Conservation (phyloP, 1,140 invertebrate genomes). For the Lucilia cuprina region DNA sequence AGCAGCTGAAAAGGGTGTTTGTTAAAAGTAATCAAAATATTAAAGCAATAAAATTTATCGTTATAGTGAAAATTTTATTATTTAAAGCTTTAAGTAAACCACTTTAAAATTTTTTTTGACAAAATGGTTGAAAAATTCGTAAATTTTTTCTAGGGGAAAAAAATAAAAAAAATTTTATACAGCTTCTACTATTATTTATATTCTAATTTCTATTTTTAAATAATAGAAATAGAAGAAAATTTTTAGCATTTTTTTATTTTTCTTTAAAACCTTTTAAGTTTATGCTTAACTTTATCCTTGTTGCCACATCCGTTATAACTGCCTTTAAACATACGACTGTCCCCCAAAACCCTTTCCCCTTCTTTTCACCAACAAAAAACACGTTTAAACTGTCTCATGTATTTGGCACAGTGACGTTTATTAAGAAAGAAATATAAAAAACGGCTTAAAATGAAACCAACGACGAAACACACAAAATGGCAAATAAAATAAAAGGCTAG, state of each 20-base stretch:
- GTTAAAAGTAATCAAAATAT: too few relatives aligned
- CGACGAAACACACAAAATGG: not conserved
- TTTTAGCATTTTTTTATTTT: not conserved
- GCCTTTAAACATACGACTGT: not conserved
- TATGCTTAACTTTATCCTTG: not conserved
- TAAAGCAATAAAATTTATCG: too few relatives aligned
- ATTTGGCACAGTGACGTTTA: slow-evolving; percentile 1
- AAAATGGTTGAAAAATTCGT: too few relatives aligned
- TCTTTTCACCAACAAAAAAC: too few relatives aligned
- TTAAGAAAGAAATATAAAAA: not conserved
- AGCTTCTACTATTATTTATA: not conserved
- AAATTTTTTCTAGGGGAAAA: too few relatives aligned
- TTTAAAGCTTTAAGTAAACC: too few relatives aligned
- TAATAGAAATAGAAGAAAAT: not conserved
- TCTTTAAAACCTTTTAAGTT: not conserved
- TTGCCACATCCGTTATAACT: not conserved
- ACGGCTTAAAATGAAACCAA: slow-evolving; percentile 4
- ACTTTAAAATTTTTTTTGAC: too few relatives aligned
- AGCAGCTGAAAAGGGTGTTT: too few relatives aligned
- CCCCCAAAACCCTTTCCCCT: not conserved
- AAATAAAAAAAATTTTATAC: too few relatives aligned
- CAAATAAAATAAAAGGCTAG: not conserved
- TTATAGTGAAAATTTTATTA: too few relatives aligned
- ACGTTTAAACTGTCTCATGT: not conserved
- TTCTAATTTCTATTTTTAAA: not conserved